Percentiles rank a stretch among this genome's conserved stretches.
phyloP scores from a whole-genome alignment of 2,888 invertebrate genomes.

The Mesoligia furuncula region DNA sequence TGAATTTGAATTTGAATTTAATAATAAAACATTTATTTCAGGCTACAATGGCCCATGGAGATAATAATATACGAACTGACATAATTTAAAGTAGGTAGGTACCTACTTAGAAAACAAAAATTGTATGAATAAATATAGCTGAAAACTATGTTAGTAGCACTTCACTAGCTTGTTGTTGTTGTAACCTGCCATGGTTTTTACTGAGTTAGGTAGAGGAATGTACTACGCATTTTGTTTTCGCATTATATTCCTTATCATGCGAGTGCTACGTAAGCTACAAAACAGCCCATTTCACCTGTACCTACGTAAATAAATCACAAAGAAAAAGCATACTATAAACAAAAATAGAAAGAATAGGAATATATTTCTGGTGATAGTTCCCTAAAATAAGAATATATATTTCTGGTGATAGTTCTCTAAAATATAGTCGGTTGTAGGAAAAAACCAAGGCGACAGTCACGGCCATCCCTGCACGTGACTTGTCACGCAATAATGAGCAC shows the following conservation, averaged over 20 bases:
- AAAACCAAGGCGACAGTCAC: constrained; percentile 68
- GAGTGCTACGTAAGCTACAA: neutral
- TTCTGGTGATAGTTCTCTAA: constrained; percentile 53
- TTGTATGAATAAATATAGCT: no score
- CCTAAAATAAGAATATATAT: constrained; percentile 52
- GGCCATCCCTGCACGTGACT: constrained; percentile 72
- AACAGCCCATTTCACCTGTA: constrained; percentile 23
- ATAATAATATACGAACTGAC: no score
- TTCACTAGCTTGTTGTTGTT: no score
- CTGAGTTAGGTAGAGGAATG: no score
- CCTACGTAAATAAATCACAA: constrained; percentile 37
- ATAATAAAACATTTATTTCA: no score
- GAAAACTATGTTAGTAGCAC: no score
- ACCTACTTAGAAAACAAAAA: no score
- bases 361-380: constrained; percentile 56
- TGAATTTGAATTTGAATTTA: no score
- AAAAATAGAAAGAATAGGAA: constrained; percentile 40
- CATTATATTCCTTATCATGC: constrained; percentile 2
- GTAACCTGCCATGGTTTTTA: neutral
- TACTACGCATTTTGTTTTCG: neutral
- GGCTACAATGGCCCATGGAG: no score
- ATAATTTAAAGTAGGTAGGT: no score
- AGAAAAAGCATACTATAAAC: constrained; percentile 26
- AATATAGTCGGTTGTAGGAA: constrained; percentile 63
- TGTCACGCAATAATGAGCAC: constrained; percentile 65